Evolutionary conservation across 2,888 invertebrate species (phyloP).

Genomic region (Conomelus anceps): DNA sequence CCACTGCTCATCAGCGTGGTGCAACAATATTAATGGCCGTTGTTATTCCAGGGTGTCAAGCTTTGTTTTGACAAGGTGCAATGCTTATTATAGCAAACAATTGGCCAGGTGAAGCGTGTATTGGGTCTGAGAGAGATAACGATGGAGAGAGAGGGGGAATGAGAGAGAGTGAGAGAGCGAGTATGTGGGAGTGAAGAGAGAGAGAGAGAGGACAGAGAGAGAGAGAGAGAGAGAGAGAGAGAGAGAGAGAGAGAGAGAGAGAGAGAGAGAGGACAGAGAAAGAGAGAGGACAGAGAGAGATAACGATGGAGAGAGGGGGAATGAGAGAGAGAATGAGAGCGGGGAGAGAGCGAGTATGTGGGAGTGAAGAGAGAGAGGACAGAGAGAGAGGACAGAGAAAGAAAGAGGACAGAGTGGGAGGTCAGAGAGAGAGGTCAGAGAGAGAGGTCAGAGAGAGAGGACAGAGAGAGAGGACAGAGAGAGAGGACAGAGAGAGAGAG

Average conservation of each 20-base stretch:
- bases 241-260: background rate
- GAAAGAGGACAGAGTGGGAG: background rate
- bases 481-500: background rate
- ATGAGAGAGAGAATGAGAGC: background rate
- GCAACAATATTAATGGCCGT: background rate
- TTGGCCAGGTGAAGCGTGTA: background rate
- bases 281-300: background rate
- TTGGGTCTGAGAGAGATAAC: background rate
- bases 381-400: background rate
- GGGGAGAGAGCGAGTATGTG: background rate
- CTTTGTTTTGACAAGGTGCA: background rate
- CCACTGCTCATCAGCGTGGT: background rate
- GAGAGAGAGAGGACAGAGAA: too few relatives aligned
- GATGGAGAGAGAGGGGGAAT: background rate
- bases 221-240: background rate
- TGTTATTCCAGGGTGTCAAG: background rate
- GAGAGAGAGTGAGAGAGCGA: background rate
- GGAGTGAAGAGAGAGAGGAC: too few relatives aligned
- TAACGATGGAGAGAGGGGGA: background rate
- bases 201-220: background rate
- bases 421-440: too few relatives aligned
- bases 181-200: background rate
- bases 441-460: too few relatives aligned
- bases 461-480: background rate
- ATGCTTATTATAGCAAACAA: background rate